phyloP scores from a whole-genome alignment of 1,140 invertebrate species.

The Thaumetopoea pityocampa region DNA sequence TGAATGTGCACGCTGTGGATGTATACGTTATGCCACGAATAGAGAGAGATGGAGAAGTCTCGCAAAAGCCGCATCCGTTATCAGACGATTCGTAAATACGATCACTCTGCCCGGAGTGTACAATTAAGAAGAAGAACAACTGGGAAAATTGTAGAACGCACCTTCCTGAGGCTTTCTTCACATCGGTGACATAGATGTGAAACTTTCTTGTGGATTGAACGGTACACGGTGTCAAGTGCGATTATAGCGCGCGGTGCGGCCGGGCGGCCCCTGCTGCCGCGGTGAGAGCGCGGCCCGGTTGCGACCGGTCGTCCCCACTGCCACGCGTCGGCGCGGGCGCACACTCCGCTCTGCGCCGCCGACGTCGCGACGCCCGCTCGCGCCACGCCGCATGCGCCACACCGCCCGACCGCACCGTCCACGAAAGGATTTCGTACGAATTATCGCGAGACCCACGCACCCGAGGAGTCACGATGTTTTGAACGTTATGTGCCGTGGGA shows the following conservation, averaged over 20 bases:
- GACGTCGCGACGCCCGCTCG: slow-evolving; percentile 67
- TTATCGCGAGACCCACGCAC: slow-evolving; percentile 21
- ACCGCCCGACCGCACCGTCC: slow-evolving; percentile 26
- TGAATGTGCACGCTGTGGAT: no score
- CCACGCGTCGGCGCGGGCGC: slow-evolving; percentile 50
- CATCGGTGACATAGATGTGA: slow-evolving; percentile 57
- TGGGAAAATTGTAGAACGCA: slow-evolving; percentile 11
- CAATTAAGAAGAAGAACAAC: no score
- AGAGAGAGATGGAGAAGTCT: no score
- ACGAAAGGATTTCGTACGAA: slow-evolving; percentile 23
- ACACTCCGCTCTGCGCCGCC: slow-evolving; percentile 61
- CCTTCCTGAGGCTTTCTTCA: slow-evolving; percentile 18
- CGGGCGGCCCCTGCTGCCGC: slow-evolving; percentile 36
- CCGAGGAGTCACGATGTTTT: slow-evolving; percentile 26
- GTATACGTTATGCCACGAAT: no score
- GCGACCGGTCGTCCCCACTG: slow-evolving; percentile 69
- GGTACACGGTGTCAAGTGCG: slow-evolving; percentile 68
- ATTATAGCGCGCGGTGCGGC: slow-evolving; percentile 54
- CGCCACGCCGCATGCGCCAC: slow-evolving; percentile 43
- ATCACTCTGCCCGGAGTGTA: no score
- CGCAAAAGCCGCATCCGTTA: no score
- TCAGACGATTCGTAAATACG: no score
- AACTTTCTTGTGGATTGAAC: slow-evolving; percentile 67
- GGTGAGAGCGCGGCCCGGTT: slow-evolving; percentile 67
- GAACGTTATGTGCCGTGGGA: slow-evolving; percentile 28